phyloP scores from a whole-genome alignment of 2,888 invertebrate species.

The Noctua janthe region DNA sequence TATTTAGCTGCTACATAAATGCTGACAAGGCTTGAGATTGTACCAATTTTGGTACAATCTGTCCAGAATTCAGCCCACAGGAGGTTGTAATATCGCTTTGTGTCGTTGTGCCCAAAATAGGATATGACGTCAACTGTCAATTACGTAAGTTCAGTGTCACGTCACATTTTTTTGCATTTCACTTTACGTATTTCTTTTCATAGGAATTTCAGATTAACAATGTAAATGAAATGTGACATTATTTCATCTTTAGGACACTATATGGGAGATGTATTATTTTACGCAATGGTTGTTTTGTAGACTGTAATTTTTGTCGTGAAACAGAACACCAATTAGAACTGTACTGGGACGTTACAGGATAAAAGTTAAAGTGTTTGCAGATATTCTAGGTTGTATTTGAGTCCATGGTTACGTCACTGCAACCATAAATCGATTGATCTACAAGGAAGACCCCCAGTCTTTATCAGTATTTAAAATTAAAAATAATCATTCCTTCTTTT shows the following conservation, averaged over 20 bases:
- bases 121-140: constrained; percentile 40
- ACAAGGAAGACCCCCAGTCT: background rate
- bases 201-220: background rate
- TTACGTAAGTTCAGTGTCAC: constrained; percentile 33
- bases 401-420: constrained; percentile 6
- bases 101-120: constrained; percentile 2
- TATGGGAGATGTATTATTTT: constrained; percentile 7
- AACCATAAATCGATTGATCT: constrained; percentile 18
- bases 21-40: constrained; percentile 62
- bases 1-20: constrained; percentile 64
- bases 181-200: constrained; percentile 26
- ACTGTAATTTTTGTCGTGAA: background rate
- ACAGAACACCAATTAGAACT: background rate
- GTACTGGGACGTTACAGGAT: background rate
- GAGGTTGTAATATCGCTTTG: constrained; percentile 27
- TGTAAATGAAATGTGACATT: constrained; percentile 1
- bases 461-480: background rate
- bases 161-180: constrained; percentile 32
- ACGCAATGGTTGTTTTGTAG: constrained; percentile 16
- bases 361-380: background rate
- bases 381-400: background rate
- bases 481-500: background rate
- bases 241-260: constrained; percentile 9
- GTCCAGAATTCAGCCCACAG: constrained; percentile 38
- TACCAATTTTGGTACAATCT: constrained; percentile 48